Conservation (phyloP, 2,888 invertebrate species). For the Brachypterus glaber region DNA sequence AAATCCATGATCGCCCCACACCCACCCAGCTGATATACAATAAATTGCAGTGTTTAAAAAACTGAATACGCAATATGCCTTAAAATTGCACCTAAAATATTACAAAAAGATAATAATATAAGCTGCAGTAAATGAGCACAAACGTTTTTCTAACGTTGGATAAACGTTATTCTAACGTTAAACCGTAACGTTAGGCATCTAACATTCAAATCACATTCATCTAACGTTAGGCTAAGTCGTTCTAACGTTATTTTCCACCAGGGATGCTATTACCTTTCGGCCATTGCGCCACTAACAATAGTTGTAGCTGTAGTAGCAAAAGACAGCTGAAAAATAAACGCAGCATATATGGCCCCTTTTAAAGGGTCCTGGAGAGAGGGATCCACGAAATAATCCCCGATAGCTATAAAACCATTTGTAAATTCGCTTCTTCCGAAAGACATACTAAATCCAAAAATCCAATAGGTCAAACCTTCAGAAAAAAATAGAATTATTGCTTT, state of each 20-base stretch:
- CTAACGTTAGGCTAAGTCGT: no score
- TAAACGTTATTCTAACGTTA: no score
- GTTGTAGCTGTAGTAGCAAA: slow-evolving; percentile 87
- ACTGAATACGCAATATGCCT: slow-evolving; percentile 85
- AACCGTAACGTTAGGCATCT: no score
- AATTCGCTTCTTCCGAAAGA: slow-evolving; percentile 70
- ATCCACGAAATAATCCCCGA: slow-evolving; percentile 77
- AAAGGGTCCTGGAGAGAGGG: slow-evolving; percentile 60
- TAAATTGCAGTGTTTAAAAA: slow-evolving; percentile 82
- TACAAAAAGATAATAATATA: no score
- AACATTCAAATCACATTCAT: no score
- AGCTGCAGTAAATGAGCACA: no score
- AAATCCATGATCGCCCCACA: slow-evolving; percentile 85
- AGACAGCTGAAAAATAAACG: slow-evolving; percentile 82
- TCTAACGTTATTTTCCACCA: no score
- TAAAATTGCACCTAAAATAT: slow-evolving; percentile 83
- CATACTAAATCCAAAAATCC: slow-evolving; percentile 90
- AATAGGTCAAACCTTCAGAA: slow-evolving; percentile 68
- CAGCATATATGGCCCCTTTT: slow-evolving; percentile 80
- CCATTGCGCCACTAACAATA: slow-evolving; percentile 91
- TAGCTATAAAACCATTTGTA: slow-evolving; percentile 71
- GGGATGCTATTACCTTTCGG: slow-evolving; percentile 87
- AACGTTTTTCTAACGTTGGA: no score
- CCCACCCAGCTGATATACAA: slow-evolving; percentile 90
- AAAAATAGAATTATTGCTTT: no score